Percentiles rank a stretch among this genome's conserved stretches.
phyloP scores from a whole-genome alignment of 2,888 invertebrate genomes.

The Hirtodrosophila duncani region DNA sequence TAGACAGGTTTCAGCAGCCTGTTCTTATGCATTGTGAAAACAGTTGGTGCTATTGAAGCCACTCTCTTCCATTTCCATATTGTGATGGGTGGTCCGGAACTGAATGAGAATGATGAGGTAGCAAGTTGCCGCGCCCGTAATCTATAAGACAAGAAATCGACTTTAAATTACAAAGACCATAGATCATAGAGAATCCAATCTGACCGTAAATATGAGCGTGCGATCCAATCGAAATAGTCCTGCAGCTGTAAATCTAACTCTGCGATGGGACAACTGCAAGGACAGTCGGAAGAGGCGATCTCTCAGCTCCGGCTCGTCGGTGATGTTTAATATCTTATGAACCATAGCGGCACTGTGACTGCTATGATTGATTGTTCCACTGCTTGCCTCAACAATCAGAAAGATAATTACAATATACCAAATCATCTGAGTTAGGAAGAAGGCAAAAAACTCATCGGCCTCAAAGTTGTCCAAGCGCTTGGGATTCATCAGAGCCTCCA shows the following conservation, averaged over 20 bases:
- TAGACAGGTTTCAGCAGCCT: too few relatives aligned
- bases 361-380: constrained; percentile 70
- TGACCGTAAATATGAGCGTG: constrained; percentile 77
- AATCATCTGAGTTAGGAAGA: constrained; percentile 74
- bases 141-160: constrained; percentile 53
- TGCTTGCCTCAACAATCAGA: constrained; percentile 75
- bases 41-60: constrained; percentile 22
- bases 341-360: constrained; percentile 67
- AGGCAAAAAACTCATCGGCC: constrained; percentile 74
- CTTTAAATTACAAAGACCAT: too few relatives aligned
- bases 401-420: constrained; percentile 75
- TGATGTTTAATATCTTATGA: constrained; percentile 75
- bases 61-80: constrained; percentile 40
- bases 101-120: constrained; percentile 78
- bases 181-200: neutral
- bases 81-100: constrained; percentile 70
- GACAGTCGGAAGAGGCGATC: constrained; percentile 74
- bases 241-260: constrained; percentile 76
- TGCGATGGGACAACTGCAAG: constrained; percentile 74
- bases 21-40: constrained; percentile 3
- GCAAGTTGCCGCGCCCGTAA: constrained; percentile 77
- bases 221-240: constrained; percentile 78
- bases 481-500: constrained; percentile 74
- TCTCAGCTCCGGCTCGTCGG: constrained; percentile 68
- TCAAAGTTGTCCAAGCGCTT: constrained; percentile 69